Conservation (phyloP, 92 coral and sea anemone species). For the Phenganax subtilis region DNA sequence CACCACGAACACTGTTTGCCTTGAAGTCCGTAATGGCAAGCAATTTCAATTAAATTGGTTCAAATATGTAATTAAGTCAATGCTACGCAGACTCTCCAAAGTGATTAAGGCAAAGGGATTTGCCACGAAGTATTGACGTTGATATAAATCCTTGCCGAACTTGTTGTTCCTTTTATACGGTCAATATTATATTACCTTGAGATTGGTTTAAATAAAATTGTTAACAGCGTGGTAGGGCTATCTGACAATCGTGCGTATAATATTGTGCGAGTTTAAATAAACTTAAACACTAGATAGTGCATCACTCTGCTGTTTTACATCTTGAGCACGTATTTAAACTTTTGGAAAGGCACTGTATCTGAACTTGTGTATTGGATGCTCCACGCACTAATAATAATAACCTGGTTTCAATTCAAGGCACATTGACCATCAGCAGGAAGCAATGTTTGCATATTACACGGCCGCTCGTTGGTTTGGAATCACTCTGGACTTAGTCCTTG, state of each 20-base stretch:
- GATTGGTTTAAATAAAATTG: not conserved
- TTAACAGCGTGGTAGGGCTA: not conserved
- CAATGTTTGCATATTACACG: conserved; percentile 31
- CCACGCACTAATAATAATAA: no score
- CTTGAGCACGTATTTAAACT: not conserved
- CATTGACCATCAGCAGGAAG: conserved; percentile 13
- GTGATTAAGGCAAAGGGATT: conserved; percentile 10
- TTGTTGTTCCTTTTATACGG: not conserved
- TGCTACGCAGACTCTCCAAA: conserved; percentile 6
- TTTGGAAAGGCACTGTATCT: no score
- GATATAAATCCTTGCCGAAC: conserved; percentile 11
- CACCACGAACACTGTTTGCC: conserved; percentile 21
- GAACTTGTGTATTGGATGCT: no score
- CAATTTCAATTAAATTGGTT: conserved; percentile 10
- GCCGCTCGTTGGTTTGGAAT: conserved; percentile 33
- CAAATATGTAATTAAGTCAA: conserved; percentile 21
- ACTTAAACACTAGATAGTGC: not conserved
- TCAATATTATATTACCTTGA: not conserved
- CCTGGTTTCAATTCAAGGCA: not conserved
- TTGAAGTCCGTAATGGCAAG: conserved; percentile 18
- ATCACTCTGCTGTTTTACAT: not conserved
- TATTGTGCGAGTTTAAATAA: not conserved
- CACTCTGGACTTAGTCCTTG: conserved; percentile 22
- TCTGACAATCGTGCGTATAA: not conserved
- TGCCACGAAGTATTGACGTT: conserved; percentile 19